Evolutionary conservation across 1,140 invertebrate genomes (phyloP).

Genomic region (Temnothorax longispinosus): DNA sequence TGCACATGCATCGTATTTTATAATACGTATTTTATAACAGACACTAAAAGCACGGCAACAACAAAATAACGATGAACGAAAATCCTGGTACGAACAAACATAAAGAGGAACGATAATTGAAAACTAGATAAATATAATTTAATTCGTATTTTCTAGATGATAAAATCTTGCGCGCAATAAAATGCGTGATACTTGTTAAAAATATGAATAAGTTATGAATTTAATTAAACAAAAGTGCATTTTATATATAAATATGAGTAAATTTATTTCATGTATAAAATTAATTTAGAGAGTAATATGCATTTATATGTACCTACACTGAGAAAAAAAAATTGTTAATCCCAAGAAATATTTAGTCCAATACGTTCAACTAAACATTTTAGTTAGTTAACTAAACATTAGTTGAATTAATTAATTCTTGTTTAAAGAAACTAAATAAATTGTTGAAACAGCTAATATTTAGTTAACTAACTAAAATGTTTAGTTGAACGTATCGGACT

Average conservation of each 20-base stretch:
- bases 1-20: background rate
- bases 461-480: too few relatives aligned
- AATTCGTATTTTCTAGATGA: background rate
- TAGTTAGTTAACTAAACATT: too few relatives aligned
- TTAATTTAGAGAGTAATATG: background rate
- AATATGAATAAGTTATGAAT: background rate
- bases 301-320: background rate
- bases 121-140: background rate
- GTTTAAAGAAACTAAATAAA: too few relatives aligned
- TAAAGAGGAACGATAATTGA: background rate
- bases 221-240: background rate
- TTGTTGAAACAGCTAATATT: too few relatives aligned
- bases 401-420: too few relatives aligned
- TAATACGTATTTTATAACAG: background rate
- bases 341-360: too few relatives aligned
- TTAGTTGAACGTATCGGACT: too few relatives aligned
- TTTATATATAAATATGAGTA: background rate
- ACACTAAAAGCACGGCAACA: background rate
- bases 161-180: background rate
- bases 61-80: background rate
- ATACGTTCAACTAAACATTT: too few relatives aligned
- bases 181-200: background rate
- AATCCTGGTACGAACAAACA: background rate
- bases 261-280: background rate
- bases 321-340: too few relatives aligned